Base-by-base conservation (phyloP, 2,888 invertebrate genomes). In the Callimorpha dominula region DNA sequence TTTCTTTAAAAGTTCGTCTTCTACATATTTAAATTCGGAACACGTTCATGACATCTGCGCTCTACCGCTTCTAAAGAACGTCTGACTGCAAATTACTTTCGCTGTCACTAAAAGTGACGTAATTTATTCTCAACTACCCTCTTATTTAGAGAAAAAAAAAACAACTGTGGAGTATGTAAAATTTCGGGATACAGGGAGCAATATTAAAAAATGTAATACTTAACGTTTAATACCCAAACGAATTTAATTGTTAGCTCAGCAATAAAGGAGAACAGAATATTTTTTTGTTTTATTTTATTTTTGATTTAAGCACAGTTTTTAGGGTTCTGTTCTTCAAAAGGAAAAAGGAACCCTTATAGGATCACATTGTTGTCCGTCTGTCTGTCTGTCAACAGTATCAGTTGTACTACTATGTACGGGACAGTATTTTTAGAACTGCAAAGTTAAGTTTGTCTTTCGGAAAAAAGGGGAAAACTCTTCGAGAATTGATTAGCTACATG, bases 181-280 rank as follows among this genome's bases (percentile, higher is more conserved):
- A 49, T 78, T 66, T 57, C 77, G 81, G 77, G 50, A 74, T 79
- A 81, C 80, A 82, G 79, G 84, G 83, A 82, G 67, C 72, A 65
- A 70, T 69, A 71, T 66, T 73, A 70, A 75, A 70, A 57, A 65
- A 71, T 31, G 31, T 50, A 78, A 66, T 70, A 75, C 75, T 78
- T 73, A 72, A 75, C 64, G 69, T 67, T 70, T 65, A 70, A 50
- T 67, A 88, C 88, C 88, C 79, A 72, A 75, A 83, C 89, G 90
- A 90, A 90, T 91, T 90, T 90, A 88, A 76, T 78, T 78, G 75
- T 81, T 81, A 80, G 71, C 79, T 71, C 79, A 84, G 70, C 78
- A 85, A 82, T 82, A 79, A 82, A 85, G 77, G 65, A 74, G 69
- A 72, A 68, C 46, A 1, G 49, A 71, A 52, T 57, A 79, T 75